Evolutionary conservation across 2,888 invertebrate species (phyloP), one percentile per base, ranked within the genome.

Genomic region (Dugesia japonica): DNA sequence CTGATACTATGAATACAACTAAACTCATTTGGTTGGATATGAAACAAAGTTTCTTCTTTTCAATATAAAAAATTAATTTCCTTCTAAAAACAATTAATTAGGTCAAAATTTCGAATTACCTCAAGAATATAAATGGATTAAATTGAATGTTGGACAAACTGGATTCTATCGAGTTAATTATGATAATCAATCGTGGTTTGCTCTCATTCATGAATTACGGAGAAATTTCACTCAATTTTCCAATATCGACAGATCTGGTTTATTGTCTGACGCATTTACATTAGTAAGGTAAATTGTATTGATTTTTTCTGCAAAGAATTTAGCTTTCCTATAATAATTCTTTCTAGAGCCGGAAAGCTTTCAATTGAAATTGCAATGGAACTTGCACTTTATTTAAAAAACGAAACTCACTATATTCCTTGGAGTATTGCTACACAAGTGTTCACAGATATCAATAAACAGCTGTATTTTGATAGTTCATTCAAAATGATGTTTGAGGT

Each of bases 11-110:
- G 4, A 31, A 15, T 1, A n/a, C 71, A n/a, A 31, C 75, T 26
- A 75, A 26, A 74, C 74, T 71, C 26, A 56, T 74, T 9, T 75
- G 75, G 75, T 42, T 75, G 13, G 71, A 75, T n/a, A 23, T 75
- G 9, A 27, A 74, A 42, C 17, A 73, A 28, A 72, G 72, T 72
- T n/a, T n/a, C n/a, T n/a, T n/a, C n/a, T n/a, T n/a, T n/a, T n/a
- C n/a, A n/a, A n/a, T n/a, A n/a, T n/a, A n/a, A n/a, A n/a, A n/a
- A n/a, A n/a, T n/a, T n/a, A n/a, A n/a, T n/a, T n/a, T n/a, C n/a
- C n/a, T n/a, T n/a, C n/a, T n/a, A n/a, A n/a, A n/a, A n/a, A n/a
- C n/a, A n/a, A n/a, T 38, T 38, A 9, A 38, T 13, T 13, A 38
- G 38, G 38, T 38, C 38, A 38, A 38, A 17, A 38, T 17, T 38